Conservation (phyloP, 2,888 invertebrate genomes). For the Dryocosmus kuriphilus region DNA sequence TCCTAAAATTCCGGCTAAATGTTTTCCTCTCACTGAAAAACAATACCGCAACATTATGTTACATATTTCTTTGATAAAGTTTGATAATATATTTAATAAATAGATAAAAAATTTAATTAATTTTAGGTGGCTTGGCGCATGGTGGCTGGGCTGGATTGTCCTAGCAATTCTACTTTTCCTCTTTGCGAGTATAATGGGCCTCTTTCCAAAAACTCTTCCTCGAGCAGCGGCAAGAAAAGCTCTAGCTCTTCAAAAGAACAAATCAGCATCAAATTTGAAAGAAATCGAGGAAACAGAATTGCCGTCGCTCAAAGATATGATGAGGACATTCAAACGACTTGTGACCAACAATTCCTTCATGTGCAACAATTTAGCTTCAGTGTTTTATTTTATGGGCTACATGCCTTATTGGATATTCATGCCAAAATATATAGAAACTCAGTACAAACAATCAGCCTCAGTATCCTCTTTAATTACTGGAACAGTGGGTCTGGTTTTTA, state of each 20-base stretch:
- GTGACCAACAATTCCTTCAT: conserved; percentile 84
- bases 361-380: conserved; percentile 86
- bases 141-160: conserved; percentile 89
- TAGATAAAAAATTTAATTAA: neutral
- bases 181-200: conserved; percentile 82
- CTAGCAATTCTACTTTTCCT: conserved; percentile 81
- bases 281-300: conserved; percentile 65
- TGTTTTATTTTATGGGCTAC: conserved; percentile 86
- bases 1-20: no score
- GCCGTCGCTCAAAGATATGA: conserved; percentile 80
- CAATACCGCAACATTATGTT: no score
- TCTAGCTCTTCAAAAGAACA: conserved; percentile 72
- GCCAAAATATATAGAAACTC: conserved; percentile 91
- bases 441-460: conserved; percentile 87
- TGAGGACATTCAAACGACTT: conserved; percentile 82
- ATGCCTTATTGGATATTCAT: conserved; percentile 89
- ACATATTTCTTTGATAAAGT: no score
- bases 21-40: no score
- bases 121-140: conserved; percentile 87
- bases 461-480: conserved; percentile 87
- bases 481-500: conserved; percentile 84
- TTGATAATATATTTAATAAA: neutral
- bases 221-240: conserved; percentile 81
- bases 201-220: conserved; percentile 86
- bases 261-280: conserved; percentile 67